Base-by-base conservation (phyloP, 2,888 invertebrate genomes). In the Phaedon cochleariae region DNA sequence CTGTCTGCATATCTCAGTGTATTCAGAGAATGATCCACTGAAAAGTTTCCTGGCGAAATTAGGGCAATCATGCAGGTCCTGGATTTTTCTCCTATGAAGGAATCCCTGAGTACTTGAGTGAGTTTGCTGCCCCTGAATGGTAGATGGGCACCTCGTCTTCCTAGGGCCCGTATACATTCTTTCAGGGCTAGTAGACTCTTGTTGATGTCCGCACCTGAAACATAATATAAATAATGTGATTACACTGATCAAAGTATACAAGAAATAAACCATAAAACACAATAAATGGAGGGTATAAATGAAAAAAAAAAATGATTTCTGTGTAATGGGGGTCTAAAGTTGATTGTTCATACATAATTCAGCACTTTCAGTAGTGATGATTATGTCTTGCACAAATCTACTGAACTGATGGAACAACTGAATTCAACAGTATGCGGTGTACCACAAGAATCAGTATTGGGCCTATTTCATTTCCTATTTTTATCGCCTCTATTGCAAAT, bases 51-150 rank as follows among this genome's bases (percentile, higher is more conserved):
- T 17, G 99, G 98, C 68, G 97, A 97, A 77, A 99, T 96, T 93
- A 98, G 96, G 63, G 99, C 98, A 83, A 99, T 98, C 99, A 99
- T 99, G 85, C 98, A 99, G n/a, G 98, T 99, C 83, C 93, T 91
- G 37, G 97, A 96, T 84, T 98, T 98, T 84, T 98, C 97, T 6
- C 98, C 98, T 80, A 99, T 97, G 85, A 99, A 99, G 41, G 96
- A 96, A 86, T 99, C 99, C 73, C 98, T 89, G 71, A 99, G 85
- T 67, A 99, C 98, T 83, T 94, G 91, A 34, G 98, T 98, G 46
- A 99, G 87, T 85, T 98, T 98, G 76, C 97, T 97, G 63, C 97
- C 97, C 74, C 99, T 89, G 87, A 99, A 99, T 17, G 99, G 98
- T 74, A 98, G 87, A 85, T 99, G 98, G 68, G 95, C 93, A 69